Conservation (phyloP, 2,113 vertebrate species). For the Muntiacus reevesi region DNA sequence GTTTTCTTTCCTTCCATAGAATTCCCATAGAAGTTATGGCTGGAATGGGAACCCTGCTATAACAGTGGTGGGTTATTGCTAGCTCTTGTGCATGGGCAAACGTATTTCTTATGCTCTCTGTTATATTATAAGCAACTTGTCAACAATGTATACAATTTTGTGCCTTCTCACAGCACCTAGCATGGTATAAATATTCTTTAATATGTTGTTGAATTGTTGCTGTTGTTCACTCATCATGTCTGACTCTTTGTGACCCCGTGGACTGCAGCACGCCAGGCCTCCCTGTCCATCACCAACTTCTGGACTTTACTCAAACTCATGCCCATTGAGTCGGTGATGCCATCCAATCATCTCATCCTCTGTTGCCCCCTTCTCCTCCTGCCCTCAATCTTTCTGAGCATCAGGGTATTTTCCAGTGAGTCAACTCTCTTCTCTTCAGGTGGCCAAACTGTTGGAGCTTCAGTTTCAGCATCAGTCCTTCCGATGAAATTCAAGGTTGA, state of each 20-base stretch:
- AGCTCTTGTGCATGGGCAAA: background rate
- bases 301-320: background rate
- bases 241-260: fast-evolving
- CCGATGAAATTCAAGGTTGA: background rate
- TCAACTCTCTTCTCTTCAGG: background rate
- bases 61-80: background rate
- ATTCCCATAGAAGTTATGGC: background rate
- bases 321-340: background rate
- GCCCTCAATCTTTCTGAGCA: background rate
- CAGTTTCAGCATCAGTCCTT: background rate
- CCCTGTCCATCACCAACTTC: background rate
- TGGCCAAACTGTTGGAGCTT: background rate
- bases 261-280: background rate
- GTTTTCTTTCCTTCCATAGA: background rate
- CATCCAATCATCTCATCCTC: background rate
- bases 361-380: background rate
- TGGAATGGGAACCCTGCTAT: background rate
- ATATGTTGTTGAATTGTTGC: background rate
- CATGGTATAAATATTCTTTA: background rate
- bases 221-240: background rate
- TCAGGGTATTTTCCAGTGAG: background rate
- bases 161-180: background rate
- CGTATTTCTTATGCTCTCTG: background rate
- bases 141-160: background rate
- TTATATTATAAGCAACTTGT: background rate